Conservation (phyloP, 2,797 vertebrate species). For the Dryobates pubescens region DNA sequence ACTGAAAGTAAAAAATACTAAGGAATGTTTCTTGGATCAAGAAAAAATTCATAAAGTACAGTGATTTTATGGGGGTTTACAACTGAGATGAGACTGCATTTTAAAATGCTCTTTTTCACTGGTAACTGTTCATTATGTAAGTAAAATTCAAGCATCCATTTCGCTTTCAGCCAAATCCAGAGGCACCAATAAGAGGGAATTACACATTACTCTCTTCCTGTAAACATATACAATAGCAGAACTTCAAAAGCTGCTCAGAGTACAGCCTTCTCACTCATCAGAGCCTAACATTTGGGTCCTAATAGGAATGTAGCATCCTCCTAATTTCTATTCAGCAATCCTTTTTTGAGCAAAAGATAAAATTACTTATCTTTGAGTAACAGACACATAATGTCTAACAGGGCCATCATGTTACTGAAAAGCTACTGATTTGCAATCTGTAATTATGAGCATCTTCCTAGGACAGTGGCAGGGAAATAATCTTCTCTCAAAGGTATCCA, state of each 20-base stretch:
- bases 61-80: neutral
- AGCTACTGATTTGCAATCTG: constrained; percentile 7
- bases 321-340: neutral
- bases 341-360: constrained; percentile 14
- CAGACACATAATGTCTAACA: neutral
- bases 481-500: constrained; percentile 11
- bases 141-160: neutral
- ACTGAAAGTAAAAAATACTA: neutral
- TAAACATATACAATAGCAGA: neutral
- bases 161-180: neutral
- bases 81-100: neutral
- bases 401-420: neutral
- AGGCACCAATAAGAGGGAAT: neutral
- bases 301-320: neutral
- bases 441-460: constrained; percentile 17
- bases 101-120: neutral
- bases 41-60: neutral
- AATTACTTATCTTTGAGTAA: constrained; percentile 22
- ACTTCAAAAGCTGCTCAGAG: neutral
- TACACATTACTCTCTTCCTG: neutral
- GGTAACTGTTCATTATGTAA: neutral
- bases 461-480: neutral
- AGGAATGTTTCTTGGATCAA: neutral
- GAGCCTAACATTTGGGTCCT: neutral
- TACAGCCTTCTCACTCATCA: neutral